Evolutionary conservation across 2,888 invertebrate genomes (phyloP).

Genomic region (Crossocerus cetratus): DNA sequence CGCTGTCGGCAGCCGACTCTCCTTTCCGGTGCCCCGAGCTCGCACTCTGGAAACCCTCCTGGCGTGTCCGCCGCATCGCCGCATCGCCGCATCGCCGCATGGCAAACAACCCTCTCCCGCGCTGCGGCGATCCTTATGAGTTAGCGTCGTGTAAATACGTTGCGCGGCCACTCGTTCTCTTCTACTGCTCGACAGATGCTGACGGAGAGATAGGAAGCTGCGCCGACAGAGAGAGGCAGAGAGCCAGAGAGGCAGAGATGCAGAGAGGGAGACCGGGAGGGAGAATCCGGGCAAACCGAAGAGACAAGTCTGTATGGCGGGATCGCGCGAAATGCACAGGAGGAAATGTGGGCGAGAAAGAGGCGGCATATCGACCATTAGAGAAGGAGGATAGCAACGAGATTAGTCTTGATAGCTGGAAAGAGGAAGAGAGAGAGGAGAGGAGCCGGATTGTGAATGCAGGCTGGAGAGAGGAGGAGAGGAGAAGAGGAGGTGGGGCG

Average conservation of each 20-base stretch:
- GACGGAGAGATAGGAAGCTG: neutral
- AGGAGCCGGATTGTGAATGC: neutral
- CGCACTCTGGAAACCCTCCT: slow-evolving; percentile 23
- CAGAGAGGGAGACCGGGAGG: too few relatives aligned
- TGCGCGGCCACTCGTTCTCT: too few relatives aligned
- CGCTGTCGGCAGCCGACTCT: slow-evolving; percentile 23
- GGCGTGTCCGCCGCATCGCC: slow-evolving; percentile 25
- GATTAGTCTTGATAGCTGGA: neutral
- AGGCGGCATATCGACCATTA: too few relatives aligned
- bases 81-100: slow-evolving; percentile 23
- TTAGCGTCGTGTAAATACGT: slow-evolving; percentile 54
- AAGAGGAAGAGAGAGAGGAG: neutral
- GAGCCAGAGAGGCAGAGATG: too few relatives aligned
- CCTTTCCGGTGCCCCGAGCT: slow-evolving; percentile 28
- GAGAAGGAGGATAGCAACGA: too few relatives aligned
- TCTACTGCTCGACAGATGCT: neutral
- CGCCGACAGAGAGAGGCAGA: neutral
- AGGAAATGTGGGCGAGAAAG: too few relatives aligned
- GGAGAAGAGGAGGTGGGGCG: slow-evolving; percentile 1
- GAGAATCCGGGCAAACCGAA: too few relatives aligned
- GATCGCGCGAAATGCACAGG: too few relatives aligned
- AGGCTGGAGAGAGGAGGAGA: neutral
- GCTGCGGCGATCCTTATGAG: slow-evolving; percentile 51
- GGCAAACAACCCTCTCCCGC: slow-evolving; percentile 54
- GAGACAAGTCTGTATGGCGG: too few relatives aligned